Base-by-base conservation (phyloP, 1,140 invertebrate genomes). In the Eciton burchellii region DNA sequence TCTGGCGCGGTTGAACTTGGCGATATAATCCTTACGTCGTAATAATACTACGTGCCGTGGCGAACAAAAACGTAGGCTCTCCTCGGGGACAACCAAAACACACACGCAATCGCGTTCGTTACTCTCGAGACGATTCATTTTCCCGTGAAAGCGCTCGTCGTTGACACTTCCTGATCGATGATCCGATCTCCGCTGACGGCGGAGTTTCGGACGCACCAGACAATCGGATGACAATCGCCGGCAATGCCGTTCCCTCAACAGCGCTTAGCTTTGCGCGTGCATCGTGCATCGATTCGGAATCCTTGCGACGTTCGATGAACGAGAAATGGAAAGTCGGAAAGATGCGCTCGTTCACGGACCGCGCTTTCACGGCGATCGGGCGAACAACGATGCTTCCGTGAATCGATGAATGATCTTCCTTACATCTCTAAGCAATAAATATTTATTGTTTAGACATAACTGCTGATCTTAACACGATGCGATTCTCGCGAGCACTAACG, bases 1-100 rank as follows among this genome's bases (percentile, higher is more conserved):
- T 49, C 57, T 52, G 84, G 70, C 77, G 47, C 65, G 63, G 26
- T 71, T 77, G 71, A 84, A 86, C 82, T 84, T 82, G n/a, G 72
- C 65, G 24, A 82, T 24, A 60, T 26, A 83, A 57, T 29, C 63
- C 73, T 83, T 57, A 49, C 16, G 60, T 72, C 73, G 47, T 52
- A 65, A 60, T 63, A 71, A 72, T 56, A 60, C 65, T 72, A 85
- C 70, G 60, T 45, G 83, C 26, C 72, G 43, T 35, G 16, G 56
- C 41, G 52, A 47, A 54, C 54, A 54, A 54, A 68, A 82, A 82
- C n/a, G 9, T 52, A 11, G 14, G 2, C 70, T 47, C 60, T 52
- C 52, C 21, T 65, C n/a, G 29, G n/a, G 11, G 54, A 24, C 35
- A 14, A 81, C 49, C 6, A 5, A 24, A 72, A 74, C 21, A 19